Conservation (phyloP, 2,797 vertebrate genomes). For the Lepus townsendii region DNA sequence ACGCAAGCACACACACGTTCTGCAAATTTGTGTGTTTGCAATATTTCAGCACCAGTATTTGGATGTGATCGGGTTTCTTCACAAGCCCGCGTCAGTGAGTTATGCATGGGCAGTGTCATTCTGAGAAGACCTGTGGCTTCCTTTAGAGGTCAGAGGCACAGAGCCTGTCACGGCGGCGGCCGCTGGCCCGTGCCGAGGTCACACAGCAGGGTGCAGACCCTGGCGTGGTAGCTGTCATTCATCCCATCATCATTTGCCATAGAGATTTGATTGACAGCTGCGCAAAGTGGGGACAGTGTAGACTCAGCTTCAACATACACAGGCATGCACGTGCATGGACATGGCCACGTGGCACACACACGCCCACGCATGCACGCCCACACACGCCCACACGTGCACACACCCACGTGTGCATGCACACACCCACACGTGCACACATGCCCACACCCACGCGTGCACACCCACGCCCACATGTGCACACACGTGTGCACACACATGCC, state of each 20-base stretch:
- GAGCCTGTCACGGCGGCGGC: too few species aligned
- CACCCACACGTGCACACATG: too few species aligned
- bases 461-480: fast-evolving
- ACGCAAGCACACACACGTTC: neutral
- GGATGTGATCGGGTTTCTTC: neutral
- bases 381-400: too few species aligned
- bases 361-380: too few species aligned
- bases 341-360: too few species aligned
- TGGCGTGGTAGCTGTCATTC: neutral
- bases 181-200: neutral
- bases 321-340: fast-evolving
- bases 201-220: neutral
- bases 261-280: neutral
- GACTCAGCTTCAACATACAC: too few species aligned
- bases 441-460: too few species aligned
- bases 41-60: neutral
- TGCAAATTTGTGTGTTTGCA: neutral
- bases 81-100: neutral
- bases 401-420: too few species aligned
- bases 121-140: neutral
- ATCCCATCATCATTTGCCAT: neutral
- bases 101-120: too few species aligned
- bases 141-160: too few species aligned
- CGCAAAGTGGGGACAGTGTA: neutral
- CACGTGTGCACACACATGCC: too few species aligned